phyloP scores from a whole-genome alignment of 2,113 vertebrate genomes.

The Steatornis caripensis region DNA sequence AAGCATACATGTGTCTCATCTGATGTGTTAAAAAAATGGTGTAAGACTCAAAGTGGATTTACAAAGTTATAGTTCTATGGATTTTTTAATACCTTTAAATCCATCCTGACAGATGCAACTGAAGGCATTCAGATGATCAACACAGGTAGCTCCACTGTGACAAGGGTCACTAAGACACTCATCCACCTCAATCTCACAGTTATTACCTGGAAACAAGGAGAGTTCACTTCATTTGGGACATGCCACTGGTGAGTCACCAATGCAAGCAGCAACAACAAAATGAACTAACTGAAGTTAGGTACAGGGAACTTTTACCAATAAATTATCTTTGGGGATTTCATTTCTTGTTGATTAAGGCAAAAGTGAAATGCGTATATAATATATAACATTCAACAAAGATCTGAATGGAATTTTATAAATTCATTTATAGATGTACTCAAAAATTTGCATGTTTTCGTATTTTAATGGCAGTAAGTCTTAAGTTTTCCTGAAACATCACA shows the following conservation, averaged over 20 bases:
- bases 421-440: background rate
- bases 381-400: background rate
- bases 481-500: background rate
- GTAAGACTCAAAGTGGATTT: background rate
- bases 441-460: background rate
- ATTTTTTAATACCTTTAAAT: slow-evolving; percentile 72
- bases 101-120: slow-evolving; percentile 72
- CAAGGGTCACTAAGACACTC: slow-evolving; percentile 79
- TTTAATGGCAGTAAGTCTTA: background rate
- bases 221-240: slow-evolving; percentile 32
- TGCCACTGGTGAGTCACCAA: background rate
- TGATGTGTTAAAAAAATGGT: background rate
- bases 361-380: background rate
- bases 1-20: background rate
- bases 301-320: background rate
- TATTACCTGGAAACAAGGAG: slow-evolving; percentile 71
- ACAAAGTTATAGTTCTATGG: background rate
- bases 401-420: background rate
- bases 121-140: slow-evolving; percentile 76
- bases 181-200: slow-evolving; percentile 79
- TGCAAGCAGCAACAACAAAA: background rate
- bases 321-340: background rate
- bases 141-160: slow-evolving; percentile 70
- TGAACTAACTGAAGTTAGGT: background rate
- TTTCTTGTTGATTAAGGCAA: background rate